These are phyloP conservation scores for Amblyjoppa proteus DNA, from an alignment of 2,888 invertebrate genomes.

Conservation along the genomic window DNA sequence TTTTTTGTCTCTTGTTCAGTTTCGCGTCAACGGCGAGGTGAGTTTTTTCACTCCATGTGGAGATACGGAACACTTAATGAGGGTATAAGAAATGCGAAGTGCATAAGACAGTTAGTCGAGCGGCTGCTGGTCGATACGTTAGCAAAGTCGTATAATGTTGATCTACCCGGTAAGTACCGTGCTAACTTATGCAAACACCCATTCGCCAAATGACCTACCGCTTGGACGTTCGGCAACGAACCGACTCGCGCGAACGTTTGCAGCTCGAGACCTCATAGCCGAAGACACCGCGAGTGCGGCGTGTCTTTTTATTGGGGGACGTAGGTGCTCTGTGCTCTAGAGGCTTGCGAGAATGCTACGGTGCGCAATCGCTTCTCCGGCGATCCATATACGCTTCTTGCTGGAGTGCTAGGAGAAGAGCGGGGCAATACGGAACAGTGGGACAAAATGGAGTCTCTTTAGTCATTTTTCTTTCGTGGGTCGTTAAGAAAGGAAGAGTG, in stretches of 20 bases:
- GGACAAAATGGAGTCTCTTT: background rate
- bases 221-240: background rate
- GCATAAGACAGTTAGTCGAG: background rate
- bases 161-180: slow-evolving; percentile 54
- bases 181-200: slow-evolving; percentile 58
- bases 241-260: background rate
- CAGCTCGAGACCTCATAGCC: background rate
- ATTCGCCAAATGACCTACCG: slow-evolving; percentile 53
- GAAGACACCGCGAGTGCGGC: background rate
- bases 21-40: background rate
- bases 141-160: slow-evolving; percentile 43
- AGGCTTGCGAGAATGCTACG: background rate
- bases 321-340: background rate
- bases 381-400: background rate
- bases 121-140: slow-evolving; percentile 35
- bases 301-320: background rate
- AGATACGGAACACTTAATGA: background rate
- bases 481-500: too few relatives aligned
- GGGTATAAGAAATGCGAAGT: background rate
- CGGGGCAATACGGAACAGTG: background rate
- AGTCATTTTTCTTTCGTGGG: background rate
- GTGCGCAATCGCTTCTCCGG: background rate
- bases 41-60: background rate
- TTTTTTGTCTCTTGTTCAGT: background rate
- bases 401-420: background rate